phyloP scores from a whole-genome alignment of 53 echinoderm and acorn worm genomes.

The Luidia sarsii region DNA sequence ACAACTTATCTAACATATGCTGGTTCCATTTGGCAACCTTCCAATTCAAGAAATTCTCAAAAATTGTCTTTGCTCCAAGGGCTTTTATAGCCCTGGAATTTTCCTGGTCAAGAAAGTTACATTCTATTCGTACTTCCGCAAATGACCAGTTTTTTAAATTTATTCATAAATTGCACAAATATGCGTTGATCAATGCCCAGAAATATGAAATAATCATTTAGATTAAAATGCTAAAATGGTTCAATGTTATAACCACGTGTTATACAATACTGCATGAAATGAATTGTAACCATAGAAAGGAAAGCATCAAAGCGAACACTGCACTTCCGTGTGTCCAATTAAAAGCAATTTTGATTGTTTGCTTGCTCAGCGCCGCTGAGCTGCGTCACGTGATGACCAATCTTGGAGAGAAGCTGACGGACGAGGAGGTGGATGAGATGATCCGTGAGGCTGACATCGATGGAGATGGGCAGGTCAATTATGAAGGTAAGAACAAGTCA shows the following conservation, averaged over 20 bases:
- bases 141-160: no score
- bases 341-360: not conserved
- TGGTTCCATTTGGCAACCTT: no score
- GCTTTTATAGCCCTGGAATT: no score
- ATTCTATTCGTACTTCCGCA: no score
- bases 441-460: conserved; percentile 76
- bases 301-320: not conserved
- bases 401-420: conserved; percentile 72
- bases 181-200: not conserved
- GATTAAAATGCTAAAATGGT: not conserved
- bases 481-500: conserved; percentile 73
- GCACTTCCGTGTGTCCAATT: not conserved
- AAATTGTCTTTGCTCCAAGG: no score
- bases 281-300: not conserved
- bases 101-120: no score
- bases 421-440: conserved; percentile 80
- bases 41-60: no score
- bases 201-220: not conserved
- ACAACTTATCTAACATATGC: no score
- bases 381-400: conserved; percentile 79
- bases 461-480: conserved; percentile 68
- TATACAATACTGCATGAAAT: not conserved
- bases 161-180: not conserved
- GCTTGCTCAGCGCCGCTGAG: conserved; percentile 70
- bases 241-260: not conserved